Conservation (phyloP, 2,113 vertebrate genomes). For the Bubo bubo region DNA sequence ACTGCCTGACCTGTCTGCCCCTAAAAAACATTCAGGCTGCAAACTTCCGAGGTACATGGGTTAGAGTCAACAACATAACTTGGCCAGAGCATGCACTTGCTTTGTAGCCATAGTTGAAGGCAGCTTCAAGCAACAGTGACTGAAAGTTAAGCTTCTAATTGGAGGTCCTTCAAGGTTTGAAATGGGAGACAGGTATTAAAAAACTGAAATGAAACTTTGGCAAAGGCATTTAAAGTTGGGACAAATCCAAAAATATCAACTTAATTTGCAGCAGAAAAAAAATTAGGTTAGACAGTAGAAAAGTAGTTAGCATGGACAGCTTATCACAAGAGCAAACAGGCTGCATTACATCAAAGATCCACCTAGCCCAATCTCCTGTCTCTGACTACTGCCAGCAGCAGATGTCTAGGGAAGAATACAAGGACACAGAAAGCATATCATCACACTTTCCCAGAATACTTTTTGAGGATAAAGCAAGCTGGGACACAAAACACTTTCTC, state of each 20-base stretch:
- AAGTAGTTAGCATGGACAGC: neutral
- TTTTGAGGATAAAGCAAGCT: neutral
- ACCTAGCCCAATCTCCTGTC: neutral
- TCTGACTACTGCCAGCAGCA: neutral
- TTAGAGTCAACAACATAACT: neutral
- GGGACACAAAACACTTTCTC: neutral
- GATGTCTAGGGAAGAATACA: neutral
- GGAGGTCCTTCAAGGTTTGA: neutral
- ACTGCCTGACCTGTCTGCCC: neutral
- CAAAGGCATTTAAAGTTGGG: neutral
- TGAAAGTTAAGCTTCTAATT: neutral
- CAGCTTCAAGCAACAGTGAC: neutral
- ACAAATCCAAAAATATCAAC: slow-evolving; percentile 19
- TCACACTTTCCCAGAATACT: neutral
- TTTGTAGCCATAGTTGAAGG: neutral
- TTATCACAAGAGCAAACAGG: neutral
- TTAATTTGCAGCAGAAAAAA: slow-evolving; percentile 26
- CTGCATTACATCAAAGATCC: neutral
- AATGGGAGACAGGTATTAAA: neutral
- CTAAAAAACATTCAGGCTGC: neutral
- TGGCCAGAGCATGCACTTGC: neutral
- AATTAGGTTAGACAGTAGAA: neutral
- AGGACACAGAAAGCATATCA: neutral
- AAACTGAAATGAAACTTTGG: neutral
- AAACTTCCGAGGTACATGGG: neutral